Base-by-base conservation (phyloP, 2,113 vertebrate species). In the Ariopsis seemanni region DNA sequence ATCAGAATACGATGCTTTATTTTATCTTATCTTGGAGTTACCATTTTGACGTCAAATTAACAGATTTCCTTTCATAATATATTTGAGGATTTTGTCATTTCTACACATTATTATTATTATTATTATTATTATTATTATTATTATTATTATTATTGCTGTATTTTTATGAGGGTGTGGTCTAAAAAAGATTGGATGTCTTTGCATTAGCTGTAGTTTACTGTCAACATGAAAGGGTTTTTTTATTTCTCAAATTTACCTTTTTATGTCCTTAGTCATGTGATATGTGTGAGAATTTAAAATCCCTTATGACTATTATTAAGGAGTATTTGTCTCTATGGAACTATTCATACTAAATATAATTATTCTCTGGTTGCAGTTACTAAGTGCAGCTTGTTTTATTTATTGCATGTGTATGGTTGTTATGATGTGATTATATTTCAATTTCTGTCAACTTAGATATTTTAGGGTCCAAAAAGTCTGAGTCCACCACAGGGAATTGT, bases 91-190 rank as follows among this genome's bases (percentile, higher is more conserved):
- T 20, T 48, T 50, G 8, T 50, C 20, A 72, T 72, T 72, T 72
- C 67, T 18, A 20, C 42, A 72, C 30, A 30, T 80, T 80, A n/a
- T 34, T 60, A 60, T 58, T 81, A 34, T 60, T 63, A 62, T 5
- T 82, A 62, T 34, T 82, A 62, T 48, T 82, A 63, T 48, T 82
- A 82, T 63, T 67, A 83, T 17, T 83, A 65, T 63, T 42, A 63
- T 34, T 82, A 22, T 60, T 60, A 22, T 42, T 58, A 8, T 80
- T 53, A n/a, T 30, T 18, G 4, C 17, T 30, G 7, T 81, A 81
- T 25, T 75, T 42, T 75, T 11, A 74, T 50, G 20, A 25, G 48
- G 74, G 48, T 77, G 74, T 77, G 74, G 74, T 52, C 22, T 14
- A 77, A 48, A 52, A 52, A n/a, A 25, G 4, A 25, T 75, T 18